phyloP scores from a whole-genome alignment of 2,888 invertebrate species.

The Oegoconia quadripuncta region DNA sequence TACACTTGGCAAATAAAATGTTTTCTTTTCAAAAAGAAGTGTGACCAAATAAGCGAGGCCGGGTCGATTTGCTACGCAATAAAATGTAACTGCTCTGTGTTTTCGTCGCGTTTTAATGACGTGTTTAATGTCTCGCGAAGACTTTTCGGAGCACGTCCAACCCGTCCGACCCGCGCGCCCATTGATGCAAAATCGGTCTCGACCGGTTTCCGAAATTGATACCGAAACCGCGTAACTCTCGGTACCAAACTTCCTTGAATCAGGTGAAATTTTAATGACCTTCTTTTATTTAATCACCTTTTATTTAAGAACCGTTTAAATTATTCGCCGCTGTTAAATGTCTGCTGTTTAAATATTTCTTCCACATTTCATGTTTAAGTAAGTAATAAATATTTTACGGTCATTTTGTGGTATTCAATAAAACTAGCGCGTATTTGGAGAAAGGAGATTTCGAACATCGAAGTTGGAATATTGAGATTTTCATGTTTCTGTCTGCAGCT shows the following conservation, averaged over 20 bases:
- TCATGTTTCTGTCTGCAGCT: too few relatives aligned
- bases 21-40: too few relatives aligned
- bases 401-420: too few relatives aligned
- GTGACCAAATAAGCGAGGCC: not conserved
- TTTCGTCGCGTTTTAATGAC: slow-evolving; percentile 36
- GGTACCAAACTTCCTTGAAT: slow-evolving; percentile 30
- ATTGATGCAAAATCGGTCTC: slow-evolving; percentile 35
- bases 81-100: slow-evolving; percentile 32
- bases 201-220: slow-evolving; percentile 24
- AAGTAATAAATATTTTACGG: too few relatives aligned
- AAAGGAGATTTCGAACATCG: too few relatives aligned
- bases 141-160: slow-evolving; percentile 10
- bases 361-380: not conserved
- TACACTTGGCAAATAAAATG: too few relatives aligned
- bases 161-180: slow-evolving; percentile 18
- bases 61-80: not conserved
- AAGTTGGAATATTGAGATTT: too few relatives aligned
- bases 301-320: slow-evolving; percentile 7
- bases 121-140: slow-evolving; percentile 32
- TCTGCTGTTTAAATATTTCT: too few relatives aligned
- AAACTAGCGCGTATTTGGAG: too few relatives aligned
- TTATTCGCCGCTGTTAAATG: not conserved
- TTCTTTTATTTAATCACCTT: slow-evolving; percentile 16
- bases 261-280: slow-evolving; percentile 50
- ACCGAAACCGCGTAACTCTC: slow-evolving; percentile 19